Evolutionary conservation across 2,797 vertebrate genomes (phyloP), one percentile per base, ranked within the genome.

Genomic region (Lepilemur septentrionalis): DNA sequence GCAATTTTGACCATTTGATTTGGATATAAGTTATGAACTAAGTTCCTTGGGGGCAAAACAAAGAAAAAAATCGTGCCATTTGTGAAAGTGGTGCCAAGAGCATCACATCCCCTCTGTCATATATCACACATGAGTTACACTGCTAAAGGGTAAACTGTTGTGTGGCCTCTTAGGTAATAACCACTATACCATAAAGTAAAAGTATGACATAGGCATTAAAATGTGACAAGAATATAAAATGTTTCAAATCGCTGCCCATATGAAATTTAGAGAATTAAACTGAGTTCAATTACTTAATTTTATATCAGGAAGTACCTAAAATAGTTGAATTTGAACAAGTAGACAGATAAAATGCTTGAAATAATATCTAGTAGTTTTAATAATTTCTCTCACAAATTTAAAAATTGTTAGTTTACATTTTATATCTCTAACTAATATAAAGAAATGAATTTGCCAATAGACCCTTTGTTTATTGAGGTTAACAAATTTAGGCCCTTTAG

Each of bases 11-110:
- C 11, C 18, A 75, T 93, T 89, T 10, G 8, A 69, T 85, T 72
- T 87, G 20, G 15, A 87, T 15, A 28, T 79, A 88, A 96, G 20
- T 96, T 94, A 91, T 73, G 23, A 91, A 96, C 52, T 90, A 43
- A 28, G 32, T 89, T 85, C 35, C 78, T 95, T 75, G 35, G 18
- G 61, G 83, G 52, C 25, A 89, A 96, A 96, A 89, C n/a, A 95
- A 81, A 81, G 88, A 70, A 69, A 95, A 94, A 57, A 46, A 75
- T 14, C n/a, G 61, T 89, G 25, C 35, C 55, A 14, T 75, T 84
- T 78, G 57, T 82, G 86, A 32, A 78, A 93, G 32, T 30, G 1
- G 6, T 55, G 2, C 32, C 13, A 41, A 72, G 30, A 67, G 46
- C 48, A 69, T 91, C 23, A 22, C 28, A 75, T 18, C 20, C 12